A percentile compares a stretch with the other conserved stretches of the same genome.
These are phyloP conservation scores for Archips xylosteana DNA, from an alignment of 2,888 invertebrate species.

Conservation along the genomic window DNA sequence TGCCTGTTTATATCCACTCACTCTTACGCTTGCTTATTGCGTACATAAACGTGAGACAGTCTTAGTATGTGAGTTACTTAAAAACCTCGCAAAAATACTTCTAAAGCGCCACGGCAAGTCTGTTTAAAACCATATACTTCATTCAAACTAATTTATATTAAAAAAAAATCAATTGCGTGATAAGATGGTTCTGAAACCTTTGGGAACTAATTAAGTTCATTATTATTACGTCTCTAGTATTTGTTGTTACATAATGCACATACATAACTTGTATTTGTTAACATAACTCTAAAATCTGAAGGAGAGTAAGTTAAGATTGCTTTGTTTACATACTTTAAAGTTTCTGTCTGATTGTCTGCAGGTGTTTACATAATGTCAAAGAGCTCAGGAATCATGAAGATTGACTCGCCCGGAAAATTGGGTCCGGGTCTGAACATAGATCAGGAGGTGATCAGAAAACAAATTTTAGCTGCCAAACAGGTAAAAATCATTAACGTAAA, in stretches of 20 bases:
- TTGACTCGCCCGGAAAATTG: conserved; percentile 87
- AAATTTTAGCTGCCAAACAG: conserved; percentile 82
- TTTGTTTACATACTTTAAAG: conserved; percentile 27
- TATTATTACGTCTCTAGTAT: too few relatives aligned
- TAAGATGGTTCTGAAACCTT: too few relatives aligned
- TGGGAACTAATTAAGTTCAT: too few relatives aligned
- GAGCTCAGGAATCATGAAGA: conserved; percentile 90
- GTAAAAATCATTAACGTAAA: conserved; percentile 50
- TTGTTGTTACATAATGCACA: too few relatives aligned
- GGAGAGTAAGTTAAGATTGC: not conserved
- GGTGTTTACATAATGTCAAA: conserved; percentile 92
- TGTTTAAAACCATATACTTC: too few relatives aligned
- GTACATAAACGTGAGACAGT: too few relatives aligned
- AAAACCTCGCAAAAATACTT: too few relatives aligned
- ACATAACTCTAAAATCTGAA: not conserved
- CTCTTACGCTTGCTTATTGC: not conserved
- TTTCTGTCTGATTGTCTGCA: conserved; percentile 60
- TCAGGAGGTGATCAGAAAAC: conserved; percentile 81
- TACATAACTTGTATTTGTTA: not conserved
- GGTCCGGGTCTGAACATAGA: conserved; percentile 81
- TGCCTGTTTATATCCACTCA: not conserved
- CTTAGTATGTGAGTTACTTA: too few relatives aligned
- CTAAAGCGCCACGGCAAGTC: too few relatives aligned
- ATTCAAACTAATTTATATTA: too few relatives aligned
- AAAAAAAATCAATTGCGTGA: too few relatives aligned